Evolutionary conservation across 1,140 invertebrate genomes (phyloP).

Genomic region (Drosophila kikkawai): DNA sequence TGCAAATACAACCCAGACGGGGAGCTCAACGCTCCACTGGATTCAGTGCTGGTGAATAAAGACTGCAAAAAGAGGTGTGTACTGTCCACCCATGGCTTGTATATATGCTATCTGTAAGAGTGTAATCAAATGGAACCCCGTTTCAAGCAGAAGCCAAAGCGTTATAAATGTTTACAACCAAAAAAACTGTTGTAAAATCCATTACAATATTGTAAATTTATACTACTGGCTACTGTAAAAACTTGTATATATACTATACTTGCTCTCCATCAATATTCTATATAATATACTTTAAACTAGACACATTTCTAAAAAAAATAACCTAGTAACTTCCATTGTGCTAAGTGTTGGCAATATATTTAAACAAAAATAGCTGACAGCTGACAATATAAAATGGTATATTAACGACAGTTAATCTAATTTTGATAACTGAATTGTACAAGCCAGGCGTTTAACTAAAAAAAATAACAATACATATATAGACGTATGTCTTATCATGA

Average conservation of each 20-base stretch:
- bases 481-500: neutral
- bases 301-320: neutral
- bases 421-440: conserved; percentile 16
- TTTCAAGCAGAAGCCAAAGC: neutral
- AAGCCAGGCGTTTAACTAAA: neutral
- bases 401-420: conserved; percentile 14
- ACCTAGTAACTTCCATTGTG: too few relatives aligned
- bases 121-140: conserved; percentile 15
- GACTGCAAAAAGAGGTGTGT: conserved; percentile 27
- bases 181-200: conserved; percentile 1
- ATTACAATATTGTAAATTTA: neutral
- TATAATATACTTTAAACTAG: neutral
- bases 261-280: neutral
- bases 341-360: neutral
- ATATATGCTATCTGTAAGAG: neutral
- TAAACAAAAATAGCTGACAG: neutral
- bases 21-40: conserved; percentile 34
- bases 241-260: neutral
- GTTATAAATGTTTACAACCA: conserved; percentile 6
- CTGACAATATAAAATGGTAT: conserved; percentile 1
- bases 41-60: neutral
- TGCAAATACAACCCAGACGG: conserved; percentile 9
- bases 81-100: conserved; percentile 9
- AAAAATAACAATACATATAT: neutral
- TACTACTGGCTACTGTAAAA: neutral